Conservation (phyloP, 2,113 vertebrate species). For the Podarcis raffonei region DNA sequence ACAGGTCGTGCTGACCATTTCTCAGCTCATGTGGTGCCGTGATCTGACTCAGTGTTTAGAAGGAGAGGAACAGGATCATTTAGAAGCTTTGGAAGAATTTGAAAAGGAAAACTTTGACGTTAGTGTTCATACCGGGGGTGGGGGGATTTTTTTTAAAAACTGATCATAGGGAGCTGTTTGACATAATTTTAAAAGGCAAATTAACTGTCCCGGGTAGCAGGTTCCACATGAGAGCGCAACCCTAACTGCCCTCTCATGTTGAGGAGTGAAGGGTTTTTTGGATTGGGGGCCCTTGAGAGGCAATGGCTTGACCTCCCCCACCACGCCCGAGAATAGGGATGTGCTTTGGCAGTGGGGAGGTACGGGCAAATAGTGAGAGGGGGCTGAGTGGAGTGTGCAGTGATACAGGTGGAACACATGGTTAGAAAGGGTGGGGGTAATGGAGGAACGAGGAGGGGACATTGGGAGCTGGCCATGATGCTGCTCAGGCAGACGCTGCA, state of each 20-base stretch:
- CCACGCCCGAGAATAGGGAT: no score
- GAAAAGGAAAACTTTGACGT: slow-evolving; percentile 83
- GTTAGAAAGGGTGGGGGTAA: no score
- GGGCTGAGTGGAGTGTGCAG: no score
- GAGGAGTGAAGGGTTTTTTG: neutral
- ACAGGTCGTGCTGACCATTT: slow-evolving; percentile 85
- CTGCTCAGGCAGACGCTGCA: neutral
- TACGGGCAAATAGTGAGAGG: no score
- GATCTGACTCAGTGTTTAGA: slow-evolving; percentile 82
- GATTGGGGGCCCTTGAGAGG: no score
- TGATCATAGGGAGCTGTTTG: neutral
- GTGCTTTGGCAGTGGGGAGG: no score
- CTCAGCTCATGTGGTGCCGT: slow-evolving; percentile 87
- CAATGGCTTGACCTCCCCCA: no score
- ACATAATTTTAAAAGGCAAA: neutral
- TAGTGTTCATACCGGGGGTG: slow-evolving; percentile 18
- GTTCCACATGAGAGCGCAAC: neutral
- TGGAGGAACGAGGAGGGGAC: no score
- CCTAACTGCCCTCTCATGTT: neutral
- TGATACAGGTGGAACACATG: no score
- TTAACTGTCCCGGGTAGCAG: neutral
- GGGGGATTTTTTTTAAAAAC: neutral
- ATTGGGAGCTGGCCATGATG: no score
- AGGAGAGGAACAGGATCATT: slow-evolving; percentile 62
- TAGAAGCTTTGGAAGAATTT: slow-evolving; percentile 79